Conservation (phyloP, 2,888 invertebrate species). For the Mayetiola destructor region DNA sequence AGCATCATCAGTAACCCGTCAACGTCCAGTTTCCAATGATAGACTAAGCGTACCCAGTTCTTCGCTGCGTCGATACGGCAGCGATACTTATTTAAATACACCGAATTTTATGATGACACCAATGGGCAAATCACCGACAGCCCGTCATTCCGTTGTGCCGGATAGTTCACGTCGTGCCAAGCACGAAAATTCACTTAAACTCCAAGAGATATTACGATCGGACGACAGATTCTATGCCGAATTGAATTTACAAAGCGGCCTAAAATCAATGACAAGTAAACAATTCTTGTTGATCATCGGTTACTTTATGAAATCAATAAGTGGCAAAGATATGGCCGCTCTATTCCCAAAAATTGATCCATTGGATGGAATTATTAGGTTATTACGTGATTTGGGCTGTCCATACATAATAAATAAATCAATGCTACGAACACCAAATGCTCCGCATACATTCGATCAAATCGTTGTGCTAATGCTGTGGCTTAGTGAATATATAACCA, state of each 20-base stretch:
- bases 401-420: slow-evolving; percentile 32
- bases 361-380: slow-evolving; percentile 28
- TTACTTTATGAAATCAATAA: slow-evolving; percentile 27
- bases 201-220: neutral
- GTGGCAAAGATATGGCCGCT: slow-evolving; percentile 23
- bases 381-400: slow-evolving; percentile 29
- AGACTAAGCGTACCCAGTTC: neutral
- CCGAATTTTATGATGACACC: neutral
- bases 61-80: neutral
- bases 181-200: neutral
- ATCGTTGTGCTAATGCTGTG: slow-evolving; percentile 29
- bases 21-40: too few relatives aligned
- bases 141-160: neutral
- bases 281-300: slow-evolving; percentile 30
- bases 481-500: slow-evolving; percentile 26
- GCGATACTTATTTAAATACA: neutral
- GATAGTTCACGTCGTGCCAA: neutral
- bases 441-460: slow-evolving; percentile 31
- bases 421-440: slow-evolving; percentile 32
- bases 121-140: neutral
- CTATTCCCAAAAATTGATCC: slow-evolving; percentile 27
- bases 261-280: slow-evolving; percentile 32
- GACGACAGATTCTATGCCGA: neutral
- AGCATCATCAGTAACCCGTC: too few relatives aligned
- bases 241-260: neutral